Evolutionary conservation across 2,113 vertebrate genomes (phyloP).

Genomic region (Sinocyclocheilus rhinocerous): DNA sequence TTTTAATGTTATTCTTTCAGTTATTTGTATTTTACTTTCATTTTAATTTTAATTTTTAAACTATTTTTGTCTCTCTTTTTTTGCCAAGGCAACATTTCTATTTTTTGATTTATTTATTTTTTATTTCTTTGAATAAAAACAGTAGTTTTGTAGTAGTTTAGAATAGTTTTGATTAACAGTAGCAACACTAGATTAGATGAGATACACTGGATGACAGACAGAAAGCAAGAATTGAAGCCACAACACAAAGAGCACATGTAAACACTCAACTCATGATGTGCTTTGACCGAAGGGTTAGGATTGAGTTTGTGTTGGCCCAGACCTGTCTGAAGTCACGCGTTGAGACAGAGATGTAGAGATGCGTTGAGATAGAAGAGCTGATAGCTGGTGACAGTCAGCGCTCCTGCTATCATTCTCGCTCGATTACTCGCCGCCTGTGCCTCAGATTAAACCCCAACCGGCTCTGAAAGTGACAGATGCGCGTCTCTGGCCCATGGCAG

Average conservation of each 20-base stretch:
- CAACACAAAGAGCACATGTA: not conserved
- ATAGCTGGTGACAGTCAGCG: not conserved
- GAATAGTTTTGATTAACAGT: not conserved
- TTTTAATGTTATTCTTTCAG: no score
- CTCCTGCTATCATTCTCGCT: not conserved
- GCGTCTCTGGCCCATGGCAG: not conserved
- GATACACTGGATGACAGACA: not conserved
- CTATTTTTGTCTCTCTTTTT: no score
- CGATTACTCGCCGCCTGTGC: not conserved
- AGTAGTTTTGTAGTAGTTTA: not conserved
- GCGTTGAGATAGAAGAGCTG: not conserved
- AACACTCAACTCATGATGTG: no score
- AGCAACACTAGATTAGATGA: not conserved
- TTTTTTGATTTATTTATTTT: no score
- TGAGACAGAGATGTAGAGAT: not conserved
- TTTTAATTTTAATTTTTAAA: no score
- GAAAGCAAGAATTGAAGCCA: not conserved
- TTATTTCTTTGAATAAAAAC: no score
- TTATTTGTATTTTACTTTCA: no score
- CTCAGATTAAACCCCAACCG: not conserved
- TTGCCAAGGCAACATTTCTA: no score
- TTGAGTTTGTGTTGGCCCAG: not conserved
- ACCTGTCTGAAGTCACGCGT: not conserved
- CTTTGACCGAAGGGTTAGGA: not conserved
- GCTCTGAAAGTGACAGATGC: not conserved